Percentiles rank a stretch among this genome's conserved stretches.
These are phyloP conservation scores for Sepioteuthis lessoniana DNA, from an alignment of 2,888 invertebrate species.

Conservation along the genomic window DNA sequence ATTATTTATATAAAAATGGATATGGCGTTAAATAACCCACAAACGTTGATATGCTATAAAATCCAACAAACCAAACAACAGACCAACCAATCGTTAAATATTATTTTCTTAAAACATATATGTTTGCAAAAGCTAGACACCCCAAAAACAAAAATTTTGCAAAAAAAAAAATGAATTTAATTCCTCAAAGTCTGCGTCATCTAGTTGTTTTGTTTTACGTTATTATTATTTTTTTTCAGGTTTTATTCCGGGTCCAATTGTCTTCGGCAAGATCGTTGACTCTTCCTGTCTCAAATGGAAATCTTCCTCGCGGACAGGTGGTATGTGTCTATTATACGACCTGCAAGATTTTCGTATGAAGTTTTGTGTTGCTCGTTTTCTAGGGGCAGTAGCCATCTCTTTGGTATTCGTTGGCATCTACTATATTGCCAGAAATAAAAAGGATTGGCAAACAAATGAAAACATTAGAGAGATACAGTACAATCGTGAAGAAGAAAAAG, in stretches of 20 bases:
- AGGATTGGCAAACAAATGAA: not conserved
- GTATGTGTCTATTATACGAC: slow-evolving; percentile 50
- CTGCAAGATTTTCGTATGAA: not conserved
- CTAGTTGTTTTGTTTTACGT: too few relatives aligned
- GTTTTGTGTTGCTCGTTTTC: not conserved
- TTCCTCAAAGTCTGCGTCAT: too few relatives aligned
- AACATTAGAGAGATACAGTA: not conserved
- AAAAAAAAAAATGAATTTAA: too few relatives aligned
- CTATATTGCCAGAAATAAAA: not conserved
- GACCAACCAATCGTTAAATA: too few relatives aligned
- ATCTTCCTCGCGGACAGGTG: slow-evolving; percentile 23
- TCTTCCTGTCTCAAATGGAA: slow-evolving; percentile 49
- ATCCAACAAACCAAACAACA: too few relatives aligned
- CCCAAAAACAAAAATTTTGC: too few relatives aligned
- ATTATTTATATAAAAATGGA: too few relatives aligned
- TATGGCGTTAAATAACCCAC: too few relatives aligned
- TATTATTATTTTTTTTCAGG: slow-evolving; percentile 35
- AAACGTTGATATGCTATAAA: too few relatives aligned
- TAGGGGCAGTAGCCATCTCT: not conserved
- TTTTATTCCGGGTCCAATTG: slow-evolving; percentile 51
- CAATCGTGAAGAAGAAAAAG: not conserved
- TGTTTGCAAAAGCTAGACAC: too few relatives aligned
- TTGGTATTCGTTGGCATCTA: not conserved
- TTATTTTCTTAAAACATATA: too few relatives aligned
- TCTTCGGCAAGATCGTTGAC: slow-evolving; percentile 50